These are phyloP conservation scores for Noturus placidus DNA, from an alignment of 2,113 vertebrate genomes.

Conservation along the genomic window DNA sequence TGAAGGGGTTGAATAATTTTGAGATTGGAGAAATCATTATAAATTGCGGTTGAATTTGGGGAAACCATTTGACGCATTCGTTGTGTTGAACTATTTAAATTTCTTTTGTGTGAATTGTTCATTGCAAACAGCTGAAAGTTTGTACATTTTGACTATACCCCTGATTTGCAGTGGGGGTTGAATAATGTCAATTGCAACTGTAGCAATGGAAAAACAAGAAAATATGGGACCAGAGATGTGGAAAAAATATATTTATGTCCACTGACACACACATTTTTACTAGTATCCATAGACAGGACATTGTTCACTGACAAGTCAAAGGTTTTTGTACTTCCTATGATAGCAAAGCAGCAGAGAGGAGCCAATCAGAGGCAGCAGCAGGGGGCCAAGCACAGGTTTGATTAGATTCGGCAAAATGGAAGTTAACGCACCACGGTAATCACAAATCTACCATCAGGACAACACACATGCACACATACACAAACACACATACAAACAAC, in stretches of 20 bases:
- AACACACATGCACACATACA: conserved; percentile 28
- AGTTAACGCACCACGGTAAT: conserved; percentile 46
- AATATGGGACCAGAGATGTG: not conserved
- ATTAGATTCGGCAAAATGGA: conserved; percentile 50
- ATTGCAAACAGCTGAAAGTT: no score
- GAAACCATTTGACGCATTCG: no score
- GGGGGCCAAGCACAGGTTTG: conserved; percentile 46
- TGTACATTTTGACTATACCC: no score
- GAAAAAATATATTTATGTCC: not conserved
- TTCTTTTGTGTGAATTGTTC: no score
- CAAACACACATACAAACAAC: conserved; percentile 11
- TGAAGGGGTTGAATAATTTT: no score
- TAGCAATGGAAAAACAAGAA: conserved; percentile 5
- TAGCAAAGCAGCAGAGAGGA: conserved; percentile 38
- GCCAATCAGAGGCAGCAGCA: conserved; percentile 50
- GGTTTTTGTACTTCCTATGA: conserved; percentile 46
- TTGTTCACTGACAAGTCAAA: conserved; percentile 37
- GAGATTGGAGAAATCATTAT: no score
- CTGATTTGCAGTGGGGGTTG: no score
- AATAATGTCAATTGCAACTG: no score
- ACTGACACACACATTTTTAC: not conserved
- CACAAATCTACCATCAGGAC: conserved; percentile 41
- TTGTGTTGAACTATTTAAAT: no score
- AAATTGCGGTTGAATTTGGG: no score
- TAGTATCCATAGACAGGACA: conserved; percentile 25